Evolutionary conservation across 2,888 invertebrate genomes (phyloP).

Genomic region (Galeruca laticollis): DNA sequence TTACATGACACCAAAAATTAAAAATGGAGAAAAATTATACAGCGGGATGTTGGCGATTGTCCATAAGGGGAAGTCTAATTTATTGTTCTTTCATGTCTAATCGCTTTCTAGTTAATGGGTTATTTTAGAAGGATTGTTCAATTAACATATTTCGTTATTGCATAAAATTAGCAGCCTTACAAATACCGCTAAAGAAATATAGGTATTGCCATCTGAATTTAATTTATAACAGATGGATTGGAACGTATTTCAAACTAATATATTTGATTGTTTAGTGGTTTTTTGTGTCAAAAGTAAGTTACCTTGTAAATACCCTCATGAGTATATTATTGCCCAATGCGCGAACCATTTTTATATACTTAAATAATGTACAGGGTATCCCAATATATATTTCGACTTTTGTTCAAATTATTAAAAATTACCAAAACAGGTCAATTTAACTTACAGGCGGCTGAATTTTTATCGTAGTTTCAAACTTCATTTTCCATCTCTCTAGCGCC

Average conservation of each 20-base stretch:
- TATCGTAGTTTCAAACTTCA: too few relatives aligned
- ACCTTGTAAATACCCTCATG: background rate
- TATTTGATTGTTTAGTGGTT: background rate
- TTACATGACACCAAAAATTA: too few relatives aligned
- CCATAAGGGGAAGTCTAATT: background rate
- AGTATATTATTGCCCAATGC: background rate
- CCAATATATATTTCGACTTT: too few relatives aligned
- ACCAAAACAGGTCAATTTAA: too few relatives aligned
- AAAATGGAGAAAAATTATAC: too few relatives aligned
- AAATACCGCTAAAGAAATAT: background rate
- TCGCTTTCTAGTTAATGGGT: background rate
- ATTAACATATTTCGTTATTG: background rate
- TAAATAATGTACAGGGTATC: background rate
- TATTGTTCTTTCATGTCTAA: background rate
- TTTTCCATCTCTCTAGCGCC: too few relatives aligned
- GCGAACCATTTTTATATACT: background rate
- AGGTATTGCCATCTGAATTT: background rate
- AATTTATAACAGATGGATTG: constrained; percentile 8
- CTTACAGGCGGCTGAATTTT: too few relatives aligned
- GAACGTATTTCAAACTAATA: background rate
- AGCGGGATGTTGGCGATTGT: too few relatives aligned
- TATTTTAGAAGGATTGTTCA: constrained; percentile 1
- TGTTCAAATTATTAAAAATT: too few relatives aligned
- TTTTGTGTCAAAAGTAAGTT: background rate
- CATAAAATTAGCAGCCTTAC: constrained; percentile 1